Conservation (phyloP, 1,140 invertebrate genomes). For the Drusus annulatus region DNA sequence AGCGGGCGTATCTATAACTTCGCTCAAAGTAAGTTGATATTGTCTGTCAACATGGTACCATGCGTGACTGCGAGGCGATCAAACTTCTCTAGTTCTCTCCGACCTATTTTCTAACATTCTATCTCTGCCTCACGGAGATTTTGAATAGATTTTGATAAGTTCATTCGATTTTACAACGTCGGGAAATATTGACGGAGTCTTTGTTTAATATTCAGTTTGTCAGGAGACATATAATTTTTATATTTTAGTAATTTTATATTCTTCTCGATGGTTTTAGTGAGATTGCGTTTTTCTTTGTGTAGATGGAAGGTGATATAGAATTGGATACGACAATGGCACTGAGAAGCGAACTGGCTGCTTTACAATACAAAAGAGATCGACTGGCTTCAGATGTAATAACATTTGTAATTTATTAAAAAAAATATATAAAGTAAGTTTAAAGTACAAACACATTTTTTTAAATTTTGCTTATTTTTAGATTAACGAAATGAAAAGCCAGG, state of each 20-base stretch:
- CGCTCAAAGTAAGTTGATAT: conserved; percentile 20
- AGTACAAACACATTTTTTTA: not conserved
- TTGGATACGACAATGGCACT: conserved; percentile 81
- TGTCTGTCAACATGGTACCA: conserved; percentile 36
- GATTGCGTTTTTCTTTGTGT: conserved; percentile 40
- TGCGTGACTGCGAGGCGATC: conserved; percentile 31
- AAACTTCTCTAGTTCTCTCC: conserved; percentile 13
- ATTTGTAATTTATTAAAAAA: not conserved
- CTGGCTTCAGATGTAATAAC: conserved; percentile 74
- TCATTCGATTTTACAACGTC: conserved; percentile 24
- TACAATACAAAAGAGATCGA: conserved; percentile 86
- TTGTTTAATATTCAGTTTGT: not conserved
- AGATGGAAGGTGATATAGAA: conserved; percentile 73
- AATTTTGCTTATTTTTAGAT: conserved; percentile 65
- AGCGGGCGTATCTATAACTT: not conserved
- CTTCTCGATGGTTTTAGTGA: not conserved
- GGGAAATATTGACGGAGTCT: conserved; percentile 16
- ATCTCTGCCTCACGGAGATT: conserved; percentile 2
- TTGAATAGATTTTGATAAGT: not conserved
- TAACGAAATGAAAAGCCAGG: conserved; percentile 77
- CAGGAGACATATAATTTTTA: not conserved
- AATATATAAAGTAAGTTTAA: no score
- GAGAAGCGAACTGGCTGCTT: conserved; percentile 83
- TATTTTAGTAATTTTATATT: no score
- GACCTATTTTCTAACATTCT: conserved; percentile 37